Conservation (phyloP, 2,888 invertebrate species). For the Drosophila ustulata region DNA sequence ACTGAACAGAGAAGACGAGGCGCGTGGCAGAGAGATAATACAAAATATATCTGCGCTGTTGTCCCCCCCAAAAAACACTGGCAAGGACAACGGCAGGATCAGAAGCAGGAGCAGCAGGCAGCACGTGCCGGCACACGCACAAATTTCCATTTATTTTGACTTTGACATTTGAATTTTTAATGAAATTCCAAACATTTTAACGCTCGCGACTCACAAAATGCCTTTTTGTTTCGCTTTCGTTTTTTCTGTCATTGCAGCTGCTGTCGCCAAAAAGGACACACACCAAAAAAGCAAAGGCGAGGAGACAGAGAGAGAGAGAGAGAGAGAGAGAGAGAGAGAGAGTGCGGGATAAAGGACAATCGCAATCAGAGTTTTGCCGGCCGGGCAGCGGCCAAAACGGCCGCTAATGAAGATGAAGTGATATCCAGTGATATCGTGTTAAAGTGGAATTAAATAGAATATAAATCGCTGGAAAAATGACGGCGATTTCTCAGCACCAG, state of each 20-base stretch:
- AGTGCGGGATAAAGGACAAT: constrained; percentile 13
- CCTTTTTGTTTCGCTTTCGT: constrained; percentile 37
- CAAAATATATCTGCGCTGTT: constrained; percentile 36
- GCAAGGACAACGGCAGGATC: constrained; percentile 9
- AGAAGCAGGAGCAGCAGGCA: constrained; percentile 22
- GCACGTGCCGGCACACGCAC: constrained; percentile 65
- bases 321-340: too few relatives aligned
- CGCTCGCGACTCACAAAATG: constrained; percentile 58
- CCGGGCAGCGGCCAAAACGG: constrained; percentile 12
- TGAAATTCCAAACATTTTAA: constrained; percentile 80
- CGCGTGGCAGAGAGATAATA: constrained; percentile 38
- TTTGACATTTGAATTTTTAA: constrained; percentile 80
- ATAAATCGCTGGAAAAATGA: constrained; percentile 80
- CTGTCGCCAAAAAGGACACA: constrained; percentile 22
- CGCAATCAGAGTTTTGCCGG: constrained; percentile 32
- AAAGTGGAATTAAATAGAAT: constrained; percentile 77
- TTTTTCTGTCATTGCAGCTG: constrained; percentile 54
- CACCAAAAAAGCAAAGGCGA: constrained; percentile 10
- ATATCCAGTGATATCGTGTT: constrained; percentile 66
- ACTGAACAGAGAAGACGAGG: constrained; percentile 12
- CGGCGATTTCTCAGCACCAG: constrained; percentile 74
- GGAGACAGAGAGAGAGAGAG: too few relatives aligned
- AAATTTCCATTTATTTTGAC: constrained; percentile 78
- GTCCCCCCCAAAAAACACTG: constrained; percentile 5
- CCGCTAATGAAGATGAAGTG: constrained; percentile 78